Evolutionary conservation across 2,888 invertebrate genomes (phyloP), one percentile per base, ranked within the genome.

Genomic region (Drosophila parthenogenetica): DNA sequence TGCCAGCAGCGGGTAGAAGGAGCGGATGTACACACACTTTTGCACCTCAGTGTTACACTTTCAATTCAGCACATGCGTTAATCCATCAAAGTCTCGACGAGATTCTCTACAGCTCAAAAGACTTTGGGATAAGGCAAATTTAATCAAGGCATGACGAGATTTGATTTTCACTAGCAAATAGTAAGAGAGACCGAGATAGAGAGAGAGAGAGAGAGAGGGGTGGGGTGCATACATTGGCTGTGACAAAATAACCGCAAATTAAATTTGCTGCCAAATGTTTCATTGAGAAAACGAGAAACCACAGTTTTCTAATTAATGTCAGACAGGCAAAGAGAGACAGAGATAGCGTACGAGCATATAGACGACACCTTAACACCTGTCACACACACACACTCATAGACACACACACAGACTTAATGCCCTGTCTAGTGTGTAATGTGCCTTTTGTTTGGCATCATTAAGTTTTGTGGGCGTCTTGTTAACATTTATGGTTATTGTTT

Each of bases 401-500:
- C 45, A 57, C 29, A 22, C 50, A 48, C 17, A 43, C 19, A 57
- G 35, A 29, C 35, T 37, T 17, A 43, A 65, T 55, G 43, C 58
- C 22, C 58, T 64, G 54, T 40, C 77, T 42, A 11, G n/a, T 11
- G 22, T 37, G 43, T 43, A n/a, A 55, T 37, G 60, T 69, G 64
- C 55, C 70, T 64, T 73, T 73, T 70, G 81, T 77, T 84, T 77
- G 78, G 81, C 87, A 84, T 89, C 89, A 89, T 83, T 83, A 87
- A 87, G 87, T 87, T 63, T 69, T 79, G 76, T 69, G 73, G 65
- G 50, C 69, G 68, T 60, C 89, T 75, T 87, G 83, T 84, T 89
- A 87, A 87, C 89, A 84, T 84, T 84, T 84, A 84, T 84, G 83
- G 73, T 69, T 87, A 89, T 84, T 84, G 89, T 68, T 67, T 65